Conservation (phyloP, 2,797 vertebrate species). For the Notolabrus celidotus region DNA sequence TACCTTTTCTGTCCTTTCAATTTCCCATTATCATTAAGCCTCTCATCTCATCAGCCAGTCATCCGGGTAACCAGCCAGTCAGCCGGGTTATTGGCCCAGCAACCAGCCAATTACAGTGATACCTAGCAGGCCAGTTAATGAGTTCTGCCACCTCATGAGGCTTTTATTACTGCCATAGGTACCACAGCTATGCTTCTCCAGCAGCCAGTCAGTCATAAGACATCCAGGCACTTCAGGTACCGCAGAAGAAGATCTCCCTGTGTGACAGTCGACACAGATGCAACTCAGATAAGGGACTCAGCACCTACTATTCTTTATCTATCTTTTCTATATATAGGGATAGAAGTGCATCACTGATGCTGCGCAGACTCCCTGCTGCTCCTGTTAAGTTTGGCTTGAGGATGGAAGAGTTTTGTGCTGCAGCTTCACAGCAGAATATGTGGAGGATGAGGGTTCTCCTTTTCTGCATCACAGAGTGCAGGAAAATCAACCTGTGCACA, state of each 20-base stretch:
- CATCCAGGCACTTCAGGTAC: background rate
- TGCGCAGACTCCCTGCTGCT: no score
- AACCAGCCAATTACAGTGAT: background rate
- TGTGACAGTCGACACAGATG: background rate
- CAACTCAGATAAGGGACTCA: no score
- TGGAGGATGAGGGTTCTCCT: no score
- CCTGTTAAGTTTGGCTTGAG: no score
- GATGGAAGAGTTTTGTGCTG: no score
- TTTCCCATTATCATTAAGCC: constrained; percentile 1
- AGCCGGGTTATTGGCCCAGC: background rate
- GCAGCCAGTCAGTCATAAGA: background rate
- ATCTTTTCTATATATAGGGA: background rate
- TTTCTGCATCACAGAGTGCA: no score
- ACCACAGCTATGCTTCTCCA: background rate
- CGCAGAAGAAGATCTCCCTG: background rate
- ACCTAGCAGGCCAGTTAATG: background rate
- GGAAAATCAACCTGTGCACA: no score
- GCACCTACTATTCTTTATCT: background rate
- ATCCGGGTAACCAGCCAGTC: background rate
- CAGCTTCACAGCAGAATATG: no score
- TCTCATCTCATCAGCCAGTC: background rate
- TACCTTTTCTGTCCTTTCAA: background rate
- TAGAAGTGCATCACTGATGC: no score
- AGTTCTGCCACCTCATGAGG: background rate
- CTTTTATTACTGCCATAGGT: no score